phyloP scores from a whole-genome alignment of 2,797 vertebrate species.

The Pseudotriccus pelzelni region DNA sequence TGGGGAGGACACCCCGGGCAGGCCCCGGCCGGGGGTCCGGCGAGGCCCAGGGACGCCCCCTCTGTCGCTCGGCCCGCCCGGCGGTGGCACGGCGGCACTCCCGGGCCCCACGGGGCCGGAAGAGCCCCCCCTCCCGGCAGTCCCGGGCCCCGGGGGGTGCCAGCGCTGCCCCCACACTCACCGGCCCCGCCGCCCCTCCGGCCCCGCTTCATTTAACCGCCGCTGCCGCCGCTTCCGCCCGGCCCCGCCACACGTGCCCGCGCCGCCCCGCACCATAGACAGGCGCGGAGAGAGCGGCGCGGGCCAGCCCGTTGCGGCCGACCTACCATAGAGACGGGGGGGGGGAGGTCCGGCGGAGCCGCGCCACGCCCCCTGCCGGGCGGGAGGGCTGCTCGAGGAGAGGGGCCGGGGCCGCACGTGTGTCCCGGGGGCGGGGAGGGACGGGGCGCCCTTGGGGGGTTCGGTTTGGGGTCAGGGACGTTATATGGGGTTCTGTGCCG shows the following conservation, averaged over 20 bases:
- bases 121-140: background rate
- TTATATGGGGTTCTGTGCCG: background rate
- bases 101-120: background rate
- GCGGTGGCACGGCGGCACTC: background rate
- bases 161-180: background rate
- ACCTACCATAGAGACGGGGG: conserved; percentile 35
- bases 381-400: background rate
- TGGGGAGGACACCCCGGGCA: background rate
- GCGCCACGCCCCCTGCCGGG: background rate
- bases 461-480: no score
- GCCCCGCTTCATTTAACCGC: conserved; percentile 1
- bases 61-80: background rate
- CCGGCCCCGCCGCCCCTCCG: background rate
- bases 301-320: background rate
- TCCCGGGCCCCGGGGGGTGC: background rate
- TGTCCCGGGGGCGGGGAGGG: no score
- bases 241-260: conserved; percentile 35
- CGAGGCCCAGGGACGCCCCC: background rate
- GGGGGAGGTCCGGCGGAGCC: background rate
- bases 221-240: conserved; percentile 21
- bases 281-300: background rate
- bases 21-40: background rate
- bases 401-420: background rate
- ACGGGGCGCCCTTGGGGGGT: no score
- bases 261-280: conserved; percentile 52